Base-by-base conservation (phyloP, 2,888 invertebrate genomes). In the Brachyptera risi region DNA sequence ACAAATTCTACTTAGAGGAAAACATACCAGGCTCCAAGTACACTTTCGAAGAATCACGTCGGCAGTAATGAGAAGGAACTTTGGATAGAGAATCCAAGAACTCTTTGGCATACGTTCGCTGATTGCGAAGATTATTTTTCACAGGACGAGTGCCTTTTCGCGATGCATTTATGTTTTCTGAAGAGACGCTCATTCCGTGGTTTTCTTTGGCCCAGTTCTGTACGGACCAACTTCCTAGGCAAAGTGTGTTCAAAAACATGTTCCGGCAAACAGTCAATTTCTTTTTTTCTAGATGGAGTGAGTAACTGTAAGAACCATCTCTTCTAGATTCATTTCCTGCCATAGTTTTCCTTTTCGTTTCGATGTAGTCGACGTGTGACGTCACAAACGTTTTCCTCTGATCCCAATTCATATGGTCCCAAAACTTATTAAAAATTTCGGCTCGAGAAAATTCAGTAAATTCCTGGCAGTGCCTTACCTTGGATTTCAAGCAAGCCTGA, bases 61-160 rank as follows among this genome's bases (percentile, higher is more conserved):
- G 60, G 61, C 68, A 68, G 59, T 68, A 69, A 58, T 69, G 69
- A 1, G 68, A 67, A 19, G 50, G 40, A 23, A 59, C n/a, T 27
- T 49, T 49, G 11, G 35, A 1, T 5, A 27, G 3, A 15, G 47
- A 49, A 21, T 44, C 11, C 21, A 27, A 59, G 31, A 59, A 47
- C 9, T n/a, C 11, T 23, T 42, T 13, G 5, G 17, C 23, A 44
- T 2, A 15, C 21, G 2, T 17, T 13, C 23, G 17, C 13, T 26
- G 24, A 15, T 44, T 15, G 44, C 44, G 4, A 19, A 17, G 44
- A 44, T 44, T 44, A 13, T 5, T 38, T n/a, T n/a, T n/a, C n/a
- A n/a, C n/a, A 5, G 40, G 40, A 40, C 4, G 11, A 4, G 4
- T 9, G 5, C 17, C 49, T 27, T 50, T 49, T 19, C 17, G 27